Percentiles rank a stretch among this genome's conserved stretches.
Conservation (phyloP, 1,140 invertebrate genomes). For the Drosophila arizonae region DNA sequence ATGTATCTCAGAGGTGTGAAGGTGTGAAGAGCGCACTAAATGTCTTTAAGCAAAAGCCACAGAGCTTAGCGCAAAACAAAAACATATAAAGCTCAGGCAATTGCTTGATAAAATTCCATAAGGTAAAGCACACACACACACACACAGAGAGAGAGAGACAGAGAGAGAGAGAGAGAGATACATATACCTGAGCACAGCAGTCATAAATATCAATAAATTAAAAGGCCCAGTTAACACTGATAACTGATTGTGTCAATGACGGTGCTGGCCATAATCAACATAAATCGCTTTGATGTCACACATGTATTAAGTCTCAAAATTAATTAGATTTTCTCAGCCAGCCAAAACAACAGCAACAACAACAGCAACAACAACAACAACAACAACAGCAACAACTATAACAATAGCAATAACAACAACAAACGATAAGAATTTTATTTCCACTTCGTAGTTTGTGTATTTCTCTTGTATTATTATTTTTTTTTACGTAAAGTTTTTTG, state of each 20-base stretch:
- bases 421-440: conserved; percentile 54
- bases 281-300: conserved; percentile 75
- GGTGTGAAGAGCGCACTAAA: conserved; percentile 74
- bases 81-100: conserved; percentile 25
- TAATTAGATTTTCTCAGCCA: conserved; percentile 69
- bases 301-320: conserved; percentile 72
- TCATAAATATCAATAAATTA: conserved; percentile 73
- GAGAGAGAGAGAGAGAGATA: neutral
- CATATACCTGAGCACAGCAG: conserved; percentile 1
- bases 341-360: conserved; percentile 16
- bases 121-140: conserved; percentile 6
- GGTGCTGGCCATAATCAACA: conserved; percentile 61
- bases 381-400: conserved; percentile 9
- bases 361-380: conserved; percentile 10
- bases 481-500: conserved; percentile 15
- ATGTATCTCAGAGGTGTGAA: conserved; percentile 45
- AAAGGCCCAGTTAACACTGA: conserved; percentile 51
- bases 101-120: conserved; percentile 66
- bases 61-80: conserved; percentile 34
- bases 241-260: conserved; percentile 66
- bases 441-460: neutral
- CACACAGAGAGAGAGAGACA: neutral
- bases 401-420: conserved; percentile 7
- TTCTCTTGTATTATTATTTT: conserved; percentile 7
- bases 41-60: conserved; percentile 52